Evolutionary conservation across 2,888 invertebrate species (phyloP).

Genomic region (Lithophane leautieri): DNA sequence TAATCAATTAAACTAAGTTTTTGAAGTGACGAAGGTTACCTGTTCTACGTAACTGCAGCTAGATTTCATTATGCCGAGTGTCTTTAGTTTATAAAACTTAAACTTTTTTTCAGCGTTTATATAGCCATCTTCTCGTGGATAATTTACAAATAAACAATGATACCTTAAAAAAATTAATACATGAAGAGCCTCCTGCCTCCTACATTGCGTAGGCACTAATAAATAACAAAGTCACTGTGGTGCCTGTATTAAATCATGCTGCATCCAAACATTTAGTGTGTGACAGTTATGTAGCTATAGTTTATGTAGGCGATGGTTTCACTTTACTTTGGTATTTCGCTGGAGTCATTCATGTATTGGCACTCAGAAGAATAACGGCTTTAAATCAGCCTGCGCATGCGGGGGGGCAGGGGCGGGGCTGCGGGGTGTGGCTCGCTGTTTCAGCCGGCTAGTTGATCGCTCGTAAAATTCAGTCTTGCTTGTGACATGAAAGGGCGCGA

Average conservation of each 20-base stretch:
- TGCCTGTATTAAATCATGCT: constrained; percentile 55
- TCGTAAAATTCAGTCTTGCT: constrained; percentile 86
- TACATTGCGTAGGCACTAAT: neutral
- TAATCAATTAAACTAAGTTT: neutral
- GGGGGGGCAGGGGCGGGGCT: constrained; percentile 68
- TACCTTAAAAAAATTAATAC: too few relatives aligned
- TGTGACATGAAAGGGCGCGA: constrained; percentile 91
- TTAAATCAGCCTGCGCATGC: constrained; percentile 80
- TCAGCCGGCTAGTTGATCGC: constrained; percentile 82
- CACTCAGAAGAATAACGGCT: constrained; percentile 72
- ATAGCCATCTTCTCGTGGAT: neutral
- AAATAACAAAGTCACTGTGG: constrained; percentile 4
- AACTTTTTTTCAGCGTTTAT: neutral
- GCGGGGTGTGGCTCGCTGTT: constrained; percentile 79
- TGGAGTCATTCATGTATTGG: constrained; percentile 76
- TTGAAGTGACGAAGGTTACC: neutral
- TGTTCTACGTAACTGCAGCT: neutral
- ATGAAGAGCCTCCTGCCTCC: neutral
- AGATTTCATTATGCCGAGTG: neutral
- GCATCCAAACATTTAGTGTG: constrained; percentile 40
- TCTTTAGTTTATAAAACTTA: neutral
- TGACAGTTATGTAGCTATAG: constrained; percentile 28
- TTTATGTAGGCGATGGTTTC: constrained; percentile 55
- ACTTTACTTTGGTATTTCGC: constrained; percentile 65
- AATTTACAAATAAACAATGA: too few relatives aligned